Base-by-base conservation (phyloP, 2,113 vertebrate genomes). In the Halichoerus grypus region DNA sequence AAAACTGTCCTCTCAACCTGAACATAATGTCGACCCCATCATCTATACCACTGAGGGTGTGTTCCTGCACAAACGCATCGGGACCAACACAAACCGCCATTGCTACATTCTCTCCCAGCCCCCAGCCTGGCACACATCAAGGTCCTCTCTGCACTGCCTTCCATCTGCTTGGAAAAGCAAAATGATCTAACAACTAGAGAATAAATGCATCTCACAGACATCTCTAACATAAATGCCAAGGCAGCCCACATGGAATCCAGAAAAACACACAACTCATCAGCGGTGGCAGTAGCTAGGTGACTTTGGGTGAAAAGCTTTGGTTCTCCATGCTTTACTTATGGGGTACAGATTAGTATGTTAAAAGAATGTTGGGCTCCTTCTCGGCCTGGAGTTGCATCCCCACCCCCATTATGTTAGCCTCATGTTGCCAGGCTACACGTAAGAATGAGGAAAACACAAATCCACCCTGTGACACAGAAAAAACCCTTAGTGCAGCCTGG, bases 131-230 rank as follows among this genome's bases (percentile, higher is more conserved):
- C 14, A 5, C 36, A 24, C 2, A 7, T 14, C 86, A 36, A 1
- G 22, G 24, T 42, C 53, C 24, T 55, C 53, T 65, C 79, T 79
- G 46, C 28, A 6, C 46, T 72, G 65, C 39, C 51, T 71, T 67
- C 46, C 84, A 79, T 72, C 84, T 90, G 31, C 51, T 67, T 88
- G n/a, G 39, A 19, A 85, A 91, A 80, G 71, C 19, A 65, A 42
- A 84, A 36, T 13, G 28, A 84, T 61, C 71, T 26, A 53, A 77
- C 42, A 92, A 26, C 61, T 74, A 80, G 55, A 84, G 87, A 79
- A 74, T 1, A 82, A 94, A 39, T 0, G 0, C 63, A 31, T 79
- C 74, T 85, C 59, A 7, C 69, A 88, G 69, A 74, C 49, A 61
- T 21, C 61, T 53, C 46, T 24, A 22, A 95, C 71, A 16, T 57